A percentile compares a stretch with the other conserved stretches of the same genome.
Conservation (phyloP, 1,140 invertebrate genomes). For the Delia radicum region DNA sequence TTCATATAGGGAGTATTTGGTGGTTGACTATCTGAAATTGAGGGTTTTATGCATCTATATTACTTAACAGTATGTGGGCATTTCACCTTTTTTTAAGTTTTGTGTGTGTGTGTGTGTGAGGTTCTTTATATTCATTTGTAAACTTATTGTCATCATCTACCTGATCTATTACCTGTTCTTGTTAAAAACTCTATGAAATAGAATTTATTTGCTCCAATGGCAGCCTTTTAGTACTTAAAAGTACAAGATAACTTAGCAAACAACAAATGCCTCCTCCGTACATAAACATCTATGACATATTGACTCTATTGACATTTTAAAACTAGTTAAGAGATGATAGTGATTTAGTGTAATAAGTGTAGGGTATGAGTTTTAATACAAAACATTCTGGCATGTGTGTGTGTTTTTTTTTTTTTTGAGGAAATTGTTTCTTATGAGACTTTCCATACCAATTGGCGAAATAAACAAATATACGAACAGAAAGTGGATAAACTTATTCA, state of each 20-base stretch:
- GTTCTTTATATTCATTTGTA: too few relatives aligned
- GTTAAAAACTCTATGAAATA: neutral
- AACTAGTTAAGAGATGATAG: slow-evolving; percentile 5
- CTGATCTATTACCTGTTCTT: slow-evolving; percentile 8
- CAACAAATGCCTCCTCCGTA: neutral
- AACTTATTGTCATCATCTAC: neutral
- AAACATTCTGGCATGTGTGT: neutral
- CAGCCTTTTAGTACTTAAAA: neutral
- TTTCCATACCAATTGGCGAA: too few relatives aligned
- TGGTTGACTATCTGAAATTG: neutral
- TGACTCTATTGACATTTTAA: slow-evolving; percentile 23
- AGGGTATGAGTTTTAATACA: neutral
- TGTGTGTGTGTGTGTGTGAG: neutral
- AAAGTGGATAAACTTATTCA: too few relatives aligned
- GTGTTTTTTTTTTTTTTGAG: too few relatives aligned
- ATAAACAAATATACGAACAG: too few relatives aligned
- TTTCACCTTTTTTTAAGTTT: neutral
- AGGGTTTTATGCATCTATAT: neutral
- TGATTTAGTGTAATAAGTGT: slow-evolving; percentile 15
- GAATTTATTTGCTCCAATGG: neutral
- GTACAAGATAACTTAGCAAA: neutral
- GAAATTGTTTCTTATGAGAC: too few relatives aligned
- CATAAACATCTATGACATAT: slow-evolving; percentile 16
- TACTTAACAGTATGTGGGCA: neutral
- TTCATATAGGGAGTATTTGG: too few relatives aligned